Base-by-base conservation (phyloP, 2,113 vertebrate genomes). In the Eudyptes chrysolophus region DNA sequence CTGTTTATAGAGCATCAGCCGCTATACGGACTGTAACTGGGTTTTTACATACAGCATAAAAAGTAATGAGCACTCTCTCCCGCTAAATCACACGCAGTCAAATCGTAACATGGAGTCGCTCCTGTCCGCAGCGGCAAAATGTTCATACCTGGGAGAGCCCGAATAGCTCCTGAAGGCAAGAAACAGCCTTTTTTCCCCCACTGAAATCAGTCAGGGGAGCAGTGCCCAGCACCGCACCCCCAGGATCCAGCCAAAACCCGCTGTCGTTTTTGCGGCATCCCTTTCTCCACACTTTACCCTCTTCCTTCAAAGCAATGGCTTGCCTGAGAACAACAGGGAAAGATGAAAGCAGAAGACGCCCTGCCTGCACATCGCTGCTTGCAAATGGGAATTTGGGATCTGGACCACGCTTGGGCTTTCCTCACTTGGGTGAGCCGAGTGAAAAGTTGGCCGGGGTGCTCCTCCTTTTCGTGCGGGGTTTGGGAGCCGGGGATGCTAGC, bases 121-220 rank as follows among this genome's bases (percentile, higher is more conserved):
- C 18, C 32, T 21, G 9, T 18, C 62, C 0, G 0, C 66, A 46
- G 69, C 0, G 0, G 70, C 48, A 19, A 55, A 84, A 46, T 14
- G 12, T 7, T 79, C 1, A 0, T 13, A 11, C 51, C 9, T 12
- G 38, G 44, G 40, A 80, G 44, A 84, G 64, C 24, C 51, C 30
- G 5, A 40, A 38, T 2, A 36, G 38, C 80, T 72, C 69, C 82
- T 3, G 25, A 51, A 64, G 79, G n/a, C 0, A 4, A 66, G 48
- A 64, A 54, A 14, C 6, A n/a, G 15, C 29, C 24, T 52, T 64
- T 34, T 17, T n/a, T 2, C 1, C 19, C n/a, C 7, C 2, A 8
- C 21, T 54, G 54, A 66, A 89, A 44, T 40, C 32, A 10, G 9
- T 3, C 13, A 54, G 22, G 29, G 38, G 18, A 84, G 57, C 54